Evolutionary conservation across 2,113 vertebrate species (phyloP), one percentile per base, ranked within the genome.

Genomic region (Oncorhynchus masou): DNA sequence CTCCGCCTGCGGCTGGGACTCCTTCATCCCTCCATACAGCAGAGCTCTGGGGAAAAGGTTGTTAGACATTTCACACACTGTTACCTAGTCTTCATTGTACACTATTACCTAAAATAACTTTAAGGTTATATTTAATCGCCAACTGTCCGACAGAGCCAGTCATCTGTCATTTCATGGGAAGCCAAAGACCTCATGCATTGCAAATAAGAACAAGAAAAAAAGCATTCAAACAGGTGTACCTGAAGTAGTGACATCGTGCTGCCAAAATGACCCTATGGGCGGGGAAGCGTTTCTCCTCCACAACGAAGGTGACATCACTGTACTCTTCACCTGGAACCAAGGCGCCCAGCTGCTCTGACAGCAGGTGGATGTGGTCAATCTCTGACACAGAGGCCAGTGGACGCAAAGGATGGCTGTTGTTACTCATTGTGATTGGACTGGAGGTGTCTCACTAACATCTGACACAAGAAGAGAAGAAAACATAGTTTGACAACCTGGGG

Each of bases 201-300:
- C 60, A 39, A 12, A 62, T 4, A 29, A 48, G 0, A 12, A 39
- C 11, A 70, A 9, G 13, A 39, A 66, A 9, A 9, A 7, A 70
- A 25, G 27, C 25, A 75, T 31, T 4, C 25, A 9, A 73, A 49
- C 25, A 49, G 6, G 4, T 54, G 15, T 39, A 99, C 98, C 98
- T 96, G 95, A 99, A 99, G 90, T 99, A 99, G 74, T 98, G 96
- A 82, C 98, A 99, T 49, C 97, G 94, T 1, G 97, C 97, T 59
- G 98, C 97, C 89, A 99, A 92, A 87, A 99, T 99, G 75, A 99
- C 97, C 73, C 96, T 93, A 90, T 99, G 98, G 1, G 96, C 98
- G 0, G 96, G 95, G 87, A 98, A 99, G 4, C 94, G 95, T 83
- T 96, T 99, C 89, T 96, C 97, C 88, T 99, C 97, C 89, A 99